Conservation (phyloP, 2,888 invertebrate species). For the Metacarcinus magister region DNA sequence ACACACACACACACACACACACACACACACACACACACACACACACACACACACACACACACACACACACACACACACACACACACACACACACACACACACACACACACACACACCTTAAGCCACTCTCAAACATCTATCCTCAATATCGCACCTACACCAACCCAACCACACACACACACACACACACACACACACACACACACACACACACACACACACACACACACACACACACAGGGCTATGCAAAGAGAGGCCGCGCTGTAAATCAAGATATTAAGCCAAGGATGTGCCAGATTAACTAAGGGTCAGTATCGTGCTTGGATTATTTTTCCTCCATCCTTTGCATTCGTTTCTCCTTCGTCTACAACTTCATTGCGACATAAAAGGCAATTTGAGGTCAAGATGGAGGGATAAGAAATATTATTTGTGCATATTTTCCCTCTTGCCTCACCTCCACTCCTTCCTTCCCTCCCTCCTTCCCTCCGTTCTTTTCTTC, state of each 20-base stretch:
- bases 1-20: neutral
- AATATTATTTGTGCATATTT: constrained; percentile 21
- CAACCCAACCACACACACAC: no score
- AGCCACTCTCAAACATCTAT: no score
- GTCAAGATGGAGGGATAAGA: neutral
- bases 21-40: constrained; percentile 14
- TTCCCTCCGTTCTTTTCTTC: neutral
- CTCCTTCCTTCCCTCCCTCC: neutral
- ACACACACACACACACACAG: neutral
- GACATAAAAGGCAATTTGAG: neutral
- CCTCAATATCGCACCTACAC: neutral
- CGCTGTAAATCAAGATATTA: neutral
- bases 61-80: no score
- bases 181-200: no score
- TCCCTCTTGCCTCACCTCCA: neutral
- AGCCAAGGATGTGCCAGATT: neutral
- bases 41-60: no score
- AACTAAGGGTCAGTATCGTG: constrained; percentile 12
- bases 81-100: no score
- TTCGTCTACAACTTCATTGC: constrained; percentile 19
- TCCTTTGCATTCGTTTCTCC: constrained; percentile 26
- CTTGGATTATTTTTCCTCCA: neutral
- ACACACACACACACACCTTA: no score
- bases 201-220: no score
- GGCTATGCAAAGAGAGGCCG: neutral